Evolutionary conservation across 1,140 invertebrate species (phyloP), one percentile per base, ranked within the genome.

Genomic region (Drosophila repletoides): DNA sequence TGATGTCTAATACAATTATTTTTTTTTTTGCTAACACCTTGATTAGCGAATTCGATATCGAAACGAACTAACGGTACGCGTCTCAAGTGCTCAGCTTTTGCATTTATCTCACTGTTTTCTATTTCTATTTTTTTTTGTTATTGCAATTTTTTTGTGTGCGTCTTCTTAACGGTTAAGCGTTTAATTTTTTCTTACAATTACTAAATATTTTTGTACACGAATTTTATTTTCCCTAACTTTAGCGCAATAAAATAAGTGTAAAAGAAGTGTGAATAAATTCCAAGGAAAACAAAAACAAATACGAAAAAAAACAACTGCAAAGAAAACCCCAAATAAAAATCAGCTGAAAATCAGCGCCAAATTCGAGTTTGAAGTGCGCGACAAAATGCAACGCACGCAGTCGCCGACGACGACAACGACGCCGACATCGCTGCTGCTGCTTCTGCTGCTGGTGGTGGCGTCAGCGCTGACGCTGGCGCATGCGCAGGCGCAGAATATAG

Each of bases 401-500:
- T 70, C 51, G 53, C 29, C 46, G 66, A n/a, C 21, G 41, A 21
- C 34, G 33, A 36, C 38, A 34, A 10, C 24, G 45, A 14, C 19
- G 45, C 5, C 43, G 56, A 17, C 17, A 22, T 10, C 15, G 22
- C 33, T 14, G 56, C 6, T 34, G 51, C 36, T 43, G 67, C 36
- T 40, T 61, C 34, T 46, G 34, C 2, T 40, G 51, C 15, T 74
- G 75, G 49, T 59, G 52, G 14, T 76, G 56, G 55, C 64, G 33
- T 40, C 33, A 38, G 46, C 55, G 46, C 70, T 38, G 48, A 21
- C 66, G 17, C 48, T 46, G 22, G 38, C 66, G 31, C 43, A 48
- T 51, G 45, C 75, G 53, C 77, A 83, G 77, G 79, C 79, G 79
- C 79, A 83, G 79, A 83, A 83, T 83, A 83, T 83, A 83, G 79